A percentile compares a stretch with the other conserved stretches of the same genome.
Conservation (phyloP, 2,113 vertebrate genomes). For the Oreochromis aureus region DNA sequence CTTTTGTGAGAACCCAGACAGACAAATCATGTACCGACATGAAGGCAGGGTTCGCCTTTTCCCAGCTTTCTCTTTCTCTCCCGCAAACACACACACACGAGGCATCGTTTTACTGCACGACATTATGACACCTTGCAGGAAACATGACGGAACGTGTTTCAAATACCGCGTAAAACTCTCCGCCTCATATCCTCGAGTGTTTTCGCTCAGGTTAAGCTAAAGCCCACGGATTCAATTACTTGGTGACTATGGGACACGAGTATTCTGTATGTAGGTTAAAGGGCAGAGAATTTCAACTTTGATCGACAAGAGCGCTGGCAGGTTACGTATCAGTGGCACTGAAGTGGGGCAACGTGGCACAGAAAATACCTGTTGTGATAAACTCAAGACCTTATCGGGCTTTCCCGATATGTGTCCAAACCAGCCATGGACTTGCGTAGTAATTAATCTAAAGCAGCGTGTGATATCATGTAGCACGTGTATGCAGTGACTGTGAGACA, state of each 20-base stretch:
- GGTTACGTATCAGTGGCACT: background rate
- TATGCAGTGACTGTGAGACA: background rate
- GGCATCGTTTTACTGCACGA: background rate
- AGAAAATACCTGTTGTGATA: background rate
- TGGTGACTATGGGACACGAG: background rate
- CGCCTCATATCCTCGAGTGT: background rate
- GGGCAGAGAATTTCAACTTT: slow-evolving; percentile 25
- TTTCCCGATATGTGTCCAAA: background rate
- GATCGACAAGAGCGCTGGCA: background rate
- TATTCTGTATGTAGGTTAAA: slow-evolving; percentile 25
- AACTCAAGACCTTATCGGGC: background rate
- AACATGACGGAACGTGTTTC: slow-evolving; percentile 38
- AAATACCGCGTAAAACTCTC: background rate
- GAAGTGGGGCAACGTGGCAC: background rate
- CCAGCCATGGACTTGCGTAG: background rate
- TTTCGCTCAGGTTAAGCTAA: background rate
- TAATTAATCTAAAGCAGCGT: background rate
- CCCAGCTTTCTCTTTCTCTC: background rate
- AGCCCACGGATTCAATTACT: background rate
- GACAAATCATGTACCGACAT: background rate
- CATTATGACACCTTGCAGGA: background rate
- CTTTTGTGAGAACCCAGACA: background rate
- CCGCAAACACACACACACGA: background rate
- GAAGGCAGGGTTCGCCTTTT: background rate
- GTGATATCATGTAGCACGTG: background rate